Conservation (phyloP, 2,797 vertebrate genomes). For the Gambelia wislizenii region DNA sequence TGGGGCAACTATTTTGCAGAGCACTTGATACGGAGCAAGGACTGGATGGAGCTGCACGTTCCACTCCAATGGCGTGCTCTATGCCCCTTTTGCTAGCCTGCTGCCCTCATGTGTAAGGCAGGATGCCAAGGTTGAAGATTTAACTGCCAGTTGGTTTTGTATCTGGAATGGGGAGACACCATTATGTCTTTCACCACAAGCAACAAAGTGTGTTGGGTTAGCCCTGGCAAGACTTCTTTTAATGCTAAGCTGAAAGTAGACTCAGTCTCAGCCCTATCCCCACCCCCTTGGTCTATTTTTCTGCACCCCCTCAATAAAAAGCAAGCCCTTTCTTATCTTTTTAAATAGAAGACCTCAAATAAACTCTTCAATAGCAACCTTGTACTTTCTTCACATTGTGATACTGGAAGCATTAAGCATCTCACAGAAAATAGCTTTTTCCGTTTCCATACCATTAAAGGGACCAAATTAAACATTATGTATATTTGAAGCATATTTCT, state of each 20-base stretch:
- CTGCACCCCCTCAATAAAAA: not conserved
- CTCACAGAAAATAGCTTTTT: not conserved
- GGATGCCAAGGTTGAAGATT: not conserved
- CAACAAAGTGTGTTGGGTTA: not conserved
- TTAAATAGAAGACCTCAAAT: too few species aligned
- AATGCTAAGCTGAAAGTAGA: not conserved
- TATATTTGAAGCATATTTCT: not conserved
- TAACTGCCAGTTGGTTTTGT: not conserved
- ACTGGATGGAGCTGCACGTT: not conserved
- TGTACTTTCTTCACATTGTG: not conserved
- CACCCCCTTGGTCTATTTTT: not conserved
- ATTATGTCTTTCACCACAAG: not conserved
- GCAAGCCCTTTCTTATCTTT: not conserved
- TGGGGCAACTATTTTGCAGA: not conserved
- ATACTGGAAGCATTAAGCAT: not conserved
- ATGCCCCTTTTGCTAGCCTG: not conserved
- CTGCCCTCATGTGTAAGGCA: not conserved
- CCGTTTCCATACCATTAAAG: not conserved
- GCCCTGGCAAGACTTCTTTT: not conserved
- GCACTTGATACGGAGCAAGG: not conserved
- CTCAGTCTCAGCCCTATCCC: not conserved
- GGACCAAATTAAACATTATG: not conserved
- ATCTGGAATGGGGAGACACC: not conserved
- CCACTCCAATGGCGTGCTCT: not conserved
- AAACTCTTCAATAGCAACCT: not conserved